phyloP scores from a whole-genome alignment of 2,888 invertebrate genomes.

The Aphrophora alni region DNA sequence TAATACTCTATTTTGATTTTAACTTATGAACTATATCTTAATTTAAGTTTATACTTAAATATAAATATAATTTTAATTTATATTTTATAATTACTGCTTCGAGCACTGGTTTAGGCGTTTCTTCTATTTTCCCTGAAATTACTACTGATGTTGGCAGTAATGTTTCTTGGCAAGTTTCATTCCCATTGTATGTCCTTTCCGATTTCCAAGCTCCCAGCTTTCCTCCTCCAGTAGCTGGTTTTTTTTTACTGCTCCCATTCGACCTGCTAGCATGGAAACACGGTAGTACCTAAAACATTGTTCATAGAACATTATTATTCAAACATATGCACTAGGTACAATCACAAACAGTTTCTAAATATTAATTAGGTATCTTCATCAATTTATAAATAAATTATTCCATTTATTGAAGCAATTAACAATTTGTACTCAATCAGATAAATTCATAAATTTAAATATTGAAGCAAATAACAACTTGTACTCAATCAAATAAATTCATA shows the following conservation, averaged over 20 bases:
- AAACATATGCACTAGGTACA: background rate
- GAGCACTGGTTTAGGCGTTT: background rate
- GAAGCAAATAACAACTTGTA: too few relatives aligned
- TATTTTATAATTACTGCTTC: background rate
- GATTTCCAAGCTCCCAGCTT: constrained; percentile 61
- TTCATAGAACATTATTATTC: constrained; percentile 16
- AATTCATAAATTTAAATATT: too few relatives aligned
- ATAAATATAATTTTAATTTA: too few relatives aligned
- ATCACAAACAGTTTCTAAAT: too few relatives aligned
- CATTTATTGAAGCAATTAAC: too few relatives aligned
- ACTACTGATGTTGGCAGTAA: constrained; percentile 60
- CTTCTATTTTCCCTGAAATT: constrained; percentile 23
- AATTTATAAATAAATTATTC: too few relatives aligned
- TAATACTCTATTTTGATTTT: too few relatives aligned
- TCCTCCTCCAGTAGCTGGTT: constrained; percentile 54
- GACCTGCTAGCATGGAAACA: constrained; percentile 61
- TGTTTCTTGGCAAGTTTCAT: constrained; percentile 74
- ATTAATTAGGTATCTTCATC: too few relatives aligned
- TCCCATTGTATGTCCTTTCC: constrained; percentile 77
- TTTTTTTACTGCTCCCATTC: constrained; percentile 53
- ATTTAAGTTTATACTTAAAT: too few relatives aligned
- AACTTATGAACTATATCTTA: too few relatives aligned
- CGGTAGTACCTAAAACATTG: constrained; percentile 62
- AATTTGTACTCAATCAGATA: too few relatives aligned
- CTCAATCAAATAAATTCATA: too few relatives aligned